These are phyloP conservation scores for Abrostola tripartita DNA, from an alignment of 2,888 invertebrate species.

Conservation along the genomic window DNA sequence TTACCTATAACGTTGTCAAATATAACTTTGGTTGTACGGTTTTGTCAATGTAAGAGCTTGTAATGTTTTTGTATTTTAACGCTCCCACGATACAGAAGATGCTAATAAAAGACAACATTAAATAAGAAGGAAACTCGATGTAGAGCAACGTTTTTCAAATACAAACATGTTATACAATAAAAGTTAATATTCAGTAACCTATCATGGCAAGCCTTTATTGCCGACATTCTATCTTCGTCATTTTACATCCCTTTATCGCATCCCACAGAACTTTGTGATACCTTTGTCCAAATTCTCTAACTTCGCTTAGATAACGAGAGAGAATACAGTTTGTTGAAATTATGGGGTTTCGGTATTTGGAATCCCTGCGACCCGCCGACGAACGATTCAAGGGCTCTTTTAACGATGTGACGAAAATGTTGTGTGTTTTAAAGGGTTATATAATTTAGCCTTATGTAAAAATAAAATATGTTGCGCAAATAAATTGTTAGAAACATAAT, in stretches of 20 bases:
- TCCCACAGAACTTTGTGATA: constrained; percentile 81
- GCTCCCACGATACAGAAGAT: no score
- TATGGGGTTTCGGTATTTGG: constrained; percentile 56
- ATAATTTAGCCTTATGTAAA: no score
- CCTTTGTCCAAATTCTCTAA: constrained; percentile 72
- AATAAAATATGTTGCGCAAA: no score
- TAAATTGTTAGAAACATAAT: no score
- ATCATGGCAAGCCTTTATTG: constrained; percentile 72
- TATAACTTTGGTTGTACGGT: no score
- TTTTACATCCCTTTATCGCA: constrained; percentile 84
- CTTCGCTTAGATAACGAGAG: constrained; percentile 69
- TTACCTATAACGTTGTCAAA: no score
- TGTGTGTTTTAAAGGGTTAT: not conserved
- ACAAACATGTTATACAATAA: not conserved
- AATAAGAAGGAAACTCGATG: no score
- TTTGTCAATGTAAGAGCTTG: no score
- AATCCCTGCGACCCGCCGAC: constrained; percentile 30
- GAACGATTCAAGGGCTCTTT: constrained; percentile 4
- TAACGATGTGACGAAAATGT: constrained; percentile 7
- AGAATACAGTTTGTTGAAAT: constrained; percentile 65
- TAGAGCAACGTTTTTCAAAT: no score
- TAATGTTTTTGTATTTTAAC: no score
- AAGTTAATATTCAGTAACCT: constrained; percentile 57
- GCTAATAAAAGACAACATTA: no score
- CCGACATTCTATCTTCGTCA: constrained; percentile 79